phyloP scores from a whole-genome alignment of 1,140 invertebrate species.

The Littorina saxatilis region DNA sequence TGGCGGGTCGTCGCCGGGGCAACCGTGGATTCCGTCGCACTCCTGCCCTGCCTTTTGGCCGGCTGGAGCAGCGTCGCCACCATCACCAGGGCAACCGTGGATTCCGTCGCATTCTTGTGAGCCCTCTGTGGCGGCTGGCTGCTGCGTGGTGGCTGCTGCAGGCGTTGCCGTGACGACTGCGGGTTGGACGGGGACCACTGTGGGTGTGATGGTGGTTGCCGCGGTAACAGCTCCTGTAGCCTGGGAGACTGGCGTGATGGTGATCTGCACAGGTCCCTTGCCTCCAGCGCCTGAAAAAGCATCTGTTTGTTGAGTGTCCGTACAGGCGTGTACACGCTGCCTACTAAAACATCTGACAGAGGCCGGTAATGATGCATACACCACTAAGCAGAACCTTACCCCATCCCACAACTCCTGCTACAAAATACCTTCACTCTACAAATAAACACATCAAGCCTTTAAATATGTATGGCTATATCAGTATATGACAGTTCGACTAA shows the following conservation, averaged over 20 bases:
- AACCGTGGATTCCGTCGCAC: conserved; percentile 39
- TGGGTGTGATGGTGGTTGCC: conserved; percentile 31
- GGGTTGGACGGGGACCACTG: conserved; percentile 37
- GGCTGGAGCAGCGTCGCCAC: conserved; percentile 26
- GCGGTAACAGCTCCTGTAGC: conserved; percentile 33
- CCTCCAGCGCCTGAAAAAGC: conserved; percentile 24
- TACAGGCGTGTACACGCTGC: too few relatives aligned
- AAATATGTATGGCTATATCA: too few relatives aligned
- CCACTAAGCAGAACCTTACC: too few relatives aligned
- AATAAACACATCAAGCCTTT: too few relatives aligned
- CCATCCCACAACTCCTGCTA: too few relatives aligned
- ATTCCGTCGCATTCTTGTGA: conserved; percentile 47
- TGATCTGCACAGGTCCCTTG: conserved; percentile 63
- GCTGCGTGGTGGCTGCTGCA: conserved; percentile 24
- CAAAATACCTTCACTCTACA: too few relatives aligned
- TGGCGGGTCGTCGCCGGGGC: conserved; percentile 38
- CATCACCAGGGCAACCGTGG: conserved; percentile 49
- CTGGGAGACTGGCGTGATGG: conserved; percentile 57
- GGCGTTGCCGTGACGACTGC: conserved; percentile 33
- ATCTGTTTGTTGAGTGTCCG: background rate
- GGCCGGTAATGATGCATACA: too few relatives aligned
- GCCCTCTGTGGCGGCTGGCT: conserved; percentile 32
- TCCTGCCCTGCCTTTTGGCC: conserved; percentile 39
- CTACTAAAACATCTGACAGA: too few relatives aligned
- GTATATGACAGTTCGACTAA: too few relatives aligned